phyloP scores from a whole-genome alignment of 2,888 invertebrate species.

The Carabus problematicus region DNA sequence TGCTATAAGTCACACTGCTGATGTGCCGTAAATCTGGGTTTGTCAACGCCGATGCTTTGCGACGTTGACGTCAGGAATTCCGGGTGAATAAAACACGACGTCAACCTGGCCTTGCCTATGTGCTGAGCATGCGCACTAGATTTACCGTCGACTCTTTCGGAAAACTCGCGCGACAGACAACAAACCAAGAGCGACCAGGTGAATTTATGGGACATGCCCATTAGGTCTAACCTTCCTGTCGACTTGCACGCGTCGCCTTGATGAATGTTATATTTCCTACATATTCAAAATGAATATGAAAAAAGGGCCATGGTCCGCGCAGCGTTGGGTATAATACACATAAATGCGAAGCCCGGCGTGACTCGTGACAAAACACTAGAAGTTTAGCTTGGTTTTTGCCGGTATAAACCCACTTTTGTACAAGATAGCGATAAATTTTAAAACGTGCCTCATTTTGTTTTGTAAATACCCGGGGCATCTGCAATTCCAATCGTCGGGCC shows the following conservation, averaged over 20 bases:
- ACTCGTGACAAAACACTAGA: no score
- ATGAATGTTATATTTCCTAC: slow-evolving; percentile 37
- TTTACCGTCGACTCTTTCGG: neutral
- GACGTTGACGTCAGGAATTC: no score
- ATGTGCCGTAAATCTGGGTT: no score
- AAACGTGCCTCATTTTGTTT: slow-evolving; percentile 15
- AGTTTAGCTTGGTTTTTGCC: slow-evolving; percentile 2
- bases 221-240: neutral
- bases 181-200: slow-evolving; percentile 5
- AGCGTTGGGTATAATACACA: no score
- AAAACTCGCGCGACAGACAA: neutral
- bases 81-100: no score
- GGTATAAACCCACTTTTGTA: neutral
- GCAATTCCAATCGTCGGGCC: slow-evolving; percentile 20
- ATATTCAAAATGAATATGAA: slow-evolving; percentile 32
- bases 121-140: neutral
- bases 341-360: no score
- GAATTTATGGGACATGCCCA: slow-evolving; percentile 7
- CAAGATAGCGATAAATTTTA: neutral
- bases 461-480: slow-evolving; percentile 16
- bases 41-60: no score
- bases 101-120: no score
- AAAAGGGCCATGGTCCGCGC: slow-evolving; percentile 11
- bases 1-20: no score
- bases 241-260: slow-evolving; percentile 10